Evolutionary conservation across 1,140 invertebrate genomes (phyloP).

Genomic region (Colletes gigas): DNA sequence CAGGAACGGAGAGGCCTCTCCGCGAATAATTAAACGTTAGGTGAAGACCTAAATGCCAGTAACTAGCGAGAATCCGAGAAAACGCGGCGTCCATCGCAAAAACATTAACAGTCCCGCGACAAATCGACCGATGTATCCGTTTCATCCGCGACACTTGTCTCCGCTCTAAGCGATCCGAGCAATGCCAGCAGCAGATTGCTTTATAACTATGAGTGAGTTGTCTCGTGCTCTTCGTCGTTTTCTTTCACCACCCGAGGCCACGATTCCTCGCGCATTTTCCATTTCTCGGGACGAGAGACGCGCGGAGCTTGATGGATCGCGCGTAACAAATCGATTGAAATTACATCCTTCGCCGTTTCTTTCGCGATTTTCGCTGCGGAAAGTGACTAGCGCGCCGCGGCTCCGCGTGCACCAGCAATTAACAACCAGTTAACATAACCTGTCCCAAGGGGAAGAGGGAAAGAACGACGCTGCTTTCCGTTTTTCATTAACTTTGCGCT

Average conservation of each 20-base stretch:
- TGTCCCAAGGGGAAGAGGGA: slow-evolving; percentile 2
- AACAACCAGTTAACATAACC: slow-evolving; percentile 53
- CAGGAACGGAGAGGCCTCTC: not conserved
- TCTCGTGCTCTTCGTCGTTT: not conserved
- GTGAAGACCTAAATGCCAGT: slow-evolving; percentile 25
- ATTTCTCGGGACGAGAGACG: slow-evolving; percentile 8
- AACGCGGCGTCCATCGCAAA: not conserved
- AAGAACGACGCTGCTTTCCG: slow-evolving; percentile 18
- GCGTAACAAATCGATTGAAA: slow-evolving; percentile 45
- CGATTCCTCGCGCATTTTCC: not conserved
- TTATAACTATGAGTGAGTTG: not conserved
- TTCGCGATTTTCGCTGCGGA: slow-evolving; percentile 33
- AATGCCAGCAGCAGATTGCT: not conserved
- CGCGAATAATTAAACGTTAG: slow-evolving; percentile 18
- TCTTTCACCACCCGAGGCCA: not conserved
- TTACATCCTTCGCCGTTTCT: slow-evolving; percentile 37
- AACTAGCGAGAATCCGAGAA: too few relatives aligned
- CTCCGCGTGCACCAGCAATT: slow-evolving; percentile 46
- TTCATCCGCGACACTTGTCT: not conserved
- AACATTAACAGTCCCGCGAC: not conserved
- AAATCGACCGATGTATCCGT: slow-evolving; percentile 18
- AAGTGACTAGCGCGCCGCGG: not conserved
- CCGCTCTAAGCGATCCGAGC: not conserved
- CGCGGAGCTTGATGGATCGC: not conserved
- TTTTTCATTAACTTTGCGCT: not conserved